Base-by-base conservation (phyloP, 2,113 vertebrate genomes). In the Baryphthengus martii region DNA sequence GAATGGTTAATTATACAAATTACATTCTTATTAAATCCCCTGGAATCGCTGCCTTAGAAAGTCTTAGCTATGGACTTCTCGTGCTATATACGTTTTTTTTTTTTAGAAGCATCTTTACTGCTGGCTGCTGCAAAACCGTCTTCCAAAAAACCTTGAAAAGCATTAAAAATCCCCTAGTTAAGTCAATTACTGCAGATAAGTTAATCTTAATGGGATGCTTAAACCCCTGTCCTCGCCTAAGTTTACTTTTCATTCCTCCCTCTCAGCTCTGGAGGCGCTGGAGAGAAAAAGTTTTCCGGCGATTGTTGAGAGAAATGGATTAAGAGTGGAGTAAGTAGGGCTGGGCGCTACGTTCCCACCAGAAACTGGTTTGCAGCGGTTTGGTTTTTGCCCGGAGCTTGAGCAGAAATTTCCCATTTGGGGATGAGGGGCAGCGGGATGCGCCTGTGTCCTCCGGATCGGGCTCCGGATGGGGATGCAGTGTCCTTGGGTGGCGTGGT, bases 1-100 rank as follows among this genome's bases (percentile, higher is more conserved):
- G 98, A 98, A 98, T 98, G 97, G 97, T 97, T 98, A 98, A 98
- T 98, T 98, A 98, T 97, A 98, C 97, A 98, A 98, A 98, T 98
- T 98, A 98, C 97, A 96, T 98, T 98, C 98, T 98, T 98, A 98
- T 98, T 98, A 98, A 98, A 98, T 98, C 98, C 98, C 97, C 85
- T 97, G 97, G 97, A 98, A 98, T 98, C 97, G 16, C 91, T 94
- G 97, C 98, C 93, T 97, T 96, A 97, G 97, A 98, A 97, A 97
- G 97, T 97, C 95, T 97, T 97, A 97, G 97, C 98, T 97, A 67
- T 96, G 97, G 97, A 98, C 97, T 98, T 97, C 96, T 96, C 45
- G 17, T 5, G 50, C 94, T 94, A 92, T 91, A 96, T 94, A 96
- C 81, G 16, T 93, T 42, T 90, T 95, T 77, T 78, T 61, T 93